Evolutionary conservation across 1,140 invertebrate species (phyloP).

Genomic region (Rhizoglyphus robini): DNA sequence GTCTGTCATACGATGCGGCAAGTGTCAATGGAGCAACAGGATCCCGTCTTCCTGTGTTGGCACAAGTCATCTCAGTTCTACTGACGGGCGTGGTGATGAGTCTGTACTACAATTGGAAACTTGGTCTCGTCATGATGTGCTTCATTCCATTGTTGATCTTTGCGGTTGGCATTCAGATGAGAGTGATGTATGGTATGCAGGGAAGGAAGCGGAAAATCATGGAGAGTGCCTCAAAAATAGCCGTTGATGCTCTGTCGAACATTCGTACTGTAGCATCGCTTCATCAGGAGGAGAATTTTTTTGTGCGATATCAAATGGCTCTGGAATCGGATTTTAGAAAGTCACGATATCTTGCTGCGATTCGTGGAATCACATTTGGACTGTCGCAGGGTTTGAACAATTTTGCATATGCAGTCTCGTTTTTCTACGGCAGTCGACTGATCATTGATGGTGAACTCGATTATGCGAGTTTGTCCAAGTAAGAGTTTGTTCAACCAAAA

Average conservation of each 20-base stretch:
- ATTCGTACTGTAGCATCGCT: slow-evolving; percentile 42
- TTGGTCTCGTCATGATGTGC: slow-evolving; percentile 57
- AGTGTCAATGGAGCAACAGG: slow-evolving; percentile 71
- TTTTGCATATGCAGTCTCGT: slow-evolving; percentile 60
- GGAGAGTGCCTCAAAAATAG: slow-evolving; percentile 28
- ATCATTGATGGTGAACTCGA: slow-evolving; percentile 48
- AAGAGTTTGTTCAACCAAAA: slow-evolving; percentile 21
- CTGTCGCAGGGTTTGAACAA: slow-evolving; percentile 62
- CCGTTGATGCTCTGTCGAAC: slow-evolving; percentile 41
- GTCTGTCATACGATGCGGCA: slow-evolving; percentile 60
- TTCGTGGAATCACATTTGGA: slow-evolving; percentile 52
- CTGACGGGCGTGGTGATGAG: slow-evolving; percentile 52
- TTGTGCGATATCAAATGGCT: slow-evolving; percentile 1
- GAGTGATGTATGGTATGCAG: slow-evolving; percentile 48
- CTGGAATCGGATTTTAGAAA: slow-evolving; percentile 24
- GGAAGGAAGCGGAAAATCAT: slow-evolving; percentile 44
- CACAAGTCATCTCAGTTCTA: slow-evolving; percentile 61
- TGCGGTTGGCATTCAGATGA: slow-evolving; percentile 59
- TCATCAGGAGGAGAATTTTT: slow-evolving; percentile 31
- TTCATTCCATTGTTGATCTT: slow-evolving; percentile 63
- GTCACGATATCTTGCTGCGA: slow-evolving; percentile 44
- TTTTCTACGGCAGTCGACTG: slow-evolving; percentile 68
- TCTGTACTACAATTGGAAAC: slow-evolving; percentile 62
- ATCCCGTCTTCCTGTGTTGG: slow-evolving; percentile 55
- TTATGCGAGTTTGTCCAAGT: slow-evolving; percentile 68